Percentiles rank a stretch among this genome's conserved stretches.
phyloP scores from a whole-genome alignment of 1,140 invertebrate genomes.

The Pemphigus obesinymphae region DNA sequence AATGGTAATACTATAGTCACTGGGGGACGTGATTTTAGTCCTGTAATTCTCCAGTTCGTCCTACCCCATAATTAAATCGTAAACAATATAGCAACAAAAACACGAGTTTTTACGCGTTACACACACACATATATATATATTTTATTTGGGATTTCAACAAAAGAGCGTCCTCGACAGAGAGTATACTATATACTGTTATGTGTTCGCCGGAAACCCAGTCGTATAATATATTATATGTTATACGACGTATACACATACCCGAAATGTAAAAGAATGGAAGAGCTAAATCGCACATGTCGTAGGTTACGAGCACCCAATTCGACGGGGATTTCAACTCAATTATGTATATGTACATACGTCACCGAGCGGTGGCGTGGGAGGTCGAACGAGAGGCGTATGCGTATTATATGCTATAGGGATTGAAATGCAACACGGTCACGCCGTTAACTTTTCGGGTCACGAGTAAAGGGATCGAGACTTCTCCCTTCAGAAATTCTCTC shows the following conservation, averaged over 20 bases:
- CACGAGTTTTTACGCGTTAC: too few relatives aligned
- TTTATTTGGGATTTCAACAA: neutral
- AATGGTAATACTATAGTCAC: too few relatives aligned
- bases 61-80: too few relatives aligned
- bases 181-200: neutral
- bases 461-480: neutral
- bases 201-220: neutral
- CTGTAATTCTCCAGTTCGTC: too few relatives aligned
- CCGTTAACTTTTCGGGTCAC: constrained; percentile 36
- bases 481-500: neutral
- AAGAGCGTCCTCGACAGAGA: neutral
- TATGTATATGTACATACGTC: neutral
- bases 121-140: constrained; percentile 25
- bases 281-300: constrained; percentile 21
- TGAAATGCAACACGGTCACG: constrained; percentile 26
- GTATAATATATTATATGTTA: neutral
- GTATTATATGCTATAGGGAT: neutral
- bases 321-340: constrained; percentile 39
- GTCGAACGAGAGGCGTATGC: neutral
- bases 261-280: neutral
- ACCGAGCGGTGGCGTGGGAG: too few relatives aligned
- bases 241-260: neutral
- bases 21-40: too few relatives aligned
- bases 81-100: too few relatives aligned
- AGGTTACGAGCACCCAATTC: neutral